Percentiles rank a stretch among this genome's conserved stretches.
Conservation (phyloP, 2,888 invertebrate species). For the Lasioglossum vierecki region DNA sequence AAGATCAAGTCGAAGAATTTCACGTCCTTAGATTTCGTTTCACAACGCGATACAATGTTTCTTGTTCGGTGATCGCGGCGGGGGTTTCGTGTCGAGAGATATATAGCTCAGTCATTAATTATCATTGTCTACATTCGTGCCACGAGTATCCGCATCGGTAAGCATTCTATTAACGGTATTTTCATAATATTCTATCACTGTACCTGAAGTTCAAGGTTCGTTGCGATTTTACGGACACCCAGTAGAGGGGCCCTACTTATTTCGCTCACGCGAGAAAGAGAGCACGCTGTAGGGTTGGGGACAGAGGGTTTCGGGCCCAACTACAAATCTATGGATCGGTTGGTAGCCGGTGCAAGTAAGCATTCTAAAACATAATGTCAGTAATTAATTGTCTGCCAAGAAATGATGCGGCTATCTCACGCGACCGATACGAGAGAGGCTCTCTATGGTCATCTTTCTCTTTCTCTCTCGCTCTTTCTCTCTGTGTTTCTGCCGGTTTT, state of each 20-base stretch:
- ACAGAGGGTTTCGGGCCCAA: conserved; percentile 51
- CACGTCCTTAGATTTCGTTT: not conserved
- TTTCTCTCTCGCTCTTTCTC: not conserved
- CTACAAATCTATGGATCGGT: conserved; percentile 75
- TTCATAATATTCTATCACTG: not conserved
- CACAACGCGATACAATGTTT: not conserved
- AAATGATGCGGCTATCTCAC: conserved; percentile 81
- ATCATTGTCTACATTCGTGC: not conserved
- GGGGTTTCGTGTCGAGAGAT: not conserved
- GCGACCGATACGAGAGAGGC: conserved; percentile 72
- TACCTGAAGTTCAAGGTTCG: not conserved
- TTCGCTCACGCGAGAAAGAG: conserved; percentile 14
- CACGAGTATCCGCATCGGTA: not conserved
- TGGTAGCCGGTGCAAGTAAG: conserved; percentile 76
- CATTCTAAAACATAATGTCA: conserved; percentile 80
- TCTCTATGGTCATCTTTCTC: conserved; percentile 33
- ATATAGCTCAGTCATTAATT: not conserved
- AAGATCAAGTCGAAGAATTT: not conserved
- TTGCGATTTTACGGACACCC: conserved; percentile 23
- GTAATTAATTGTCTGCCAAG: conserved; percentile 81
- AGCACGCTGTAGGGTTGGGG: conserved; percentile 38
- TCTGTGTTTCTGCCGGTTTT: conserved; percentile 17
- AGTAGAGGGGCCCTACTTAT: conserved; percentile 11
- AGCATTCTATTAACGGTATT: not conserved
- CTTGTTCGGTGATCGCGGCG: not conserved